Evolutionary conservation across 1,140 invertebrate species (phyloP), one percentile per base, ranked within the genome.

Genomic region (Coptotermes formosanus): DNA sequence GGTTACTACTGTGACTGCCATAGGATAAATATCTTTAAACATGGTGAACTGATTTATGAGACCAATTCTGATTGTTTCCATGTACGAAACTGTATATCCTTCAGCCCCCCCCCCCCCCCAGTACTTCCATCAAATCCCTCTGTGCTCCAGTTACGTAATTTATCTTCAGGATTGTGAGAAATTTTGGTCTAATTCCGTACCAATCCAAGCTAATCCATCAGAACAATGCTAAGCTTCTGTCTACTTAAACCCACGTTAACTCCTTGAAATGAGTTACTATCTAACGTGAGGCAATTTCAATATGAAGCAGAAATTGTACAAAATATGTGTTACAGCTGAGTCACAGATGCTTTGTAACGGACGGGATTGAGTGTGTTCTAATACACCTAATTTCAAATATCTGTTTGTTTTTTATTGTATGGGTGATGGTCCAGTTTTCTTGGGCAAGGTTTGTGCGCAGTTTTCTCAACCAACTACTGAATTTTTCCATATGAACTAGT

Each of bases 41-140:
- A 75, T 75, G 64, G 64, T 3, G 64, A 75, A 75, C n/a, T 75
- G 64, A 75, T 75, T 75, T 75, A 75, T 75, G 64, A 75, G 64
- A 75, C 7, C n/a, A 75, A 75, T 75, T 75, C 64, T 75, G n/a
- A 75, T 75, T 30, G 64, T 75, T 75, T 30, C 64, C 25, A 12
- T 75, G n/a, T 75, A 75, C 19, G 8, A 75, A 75, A 75, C 64
- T 75, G 2, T 75, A 75, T 30, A 30, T 30, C 64, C 64, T 75
- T 7, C 64, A 75, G 8, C 25, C 64, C 59, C 64, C n/a, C n/a
- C 14, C 25, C 64, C 59, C 64, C n/a, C n/a, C 14, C 38, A 38
- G 2, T 55, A 55, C 19, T 55, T 55, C 19, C 52, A 55, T 21
- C 52, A 75, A 75, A 30, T 75, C 64, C 64, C 64, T 75, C 64